Conservation (phyloP, 2,113 vertebrate species). For the Grammomys surdaster region DNA sequence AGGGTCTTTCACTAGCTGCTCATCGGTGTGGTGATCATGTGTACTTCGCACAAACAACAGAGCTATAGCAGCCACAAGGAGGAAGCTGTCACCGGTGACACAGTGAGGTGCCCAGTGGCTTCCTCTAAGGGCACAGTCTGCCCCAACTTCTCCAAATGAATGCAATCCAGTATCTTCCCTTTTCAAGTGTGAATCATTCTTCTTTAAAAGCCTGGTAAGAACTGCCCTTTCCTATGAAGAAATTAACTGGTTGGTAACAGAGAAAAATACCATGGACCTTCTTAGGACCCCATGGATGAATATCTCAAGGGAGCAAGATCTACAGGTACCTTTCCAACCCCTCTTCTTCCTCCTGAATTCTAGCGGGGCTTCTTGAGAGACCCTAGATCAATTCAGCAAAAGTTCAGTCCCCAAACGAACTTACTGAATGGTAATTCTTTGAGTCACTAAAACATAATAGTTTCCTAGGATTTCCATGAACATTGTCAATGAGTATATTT, state of each 20-base stretch:
- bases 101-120: background rate
- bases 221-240: background rate
- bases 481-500: conserved; percentile 18
- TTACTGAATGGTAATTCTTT: conserved; percentile 10
- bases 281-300: background rate
- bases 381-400: background rate
- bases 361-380: background rate
- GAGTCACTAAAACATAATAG: conserved; percentile 7
- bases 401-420: background rate
- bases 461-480: conserved; percentile 17
- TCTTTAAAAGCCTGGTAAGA: background rate
- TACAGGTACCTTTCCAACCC: background rate
- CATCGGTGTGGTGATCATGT: background rate
- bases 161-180: background rate
- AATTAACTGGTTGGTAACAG: background rate
- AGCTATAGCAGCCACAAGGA: background rate
- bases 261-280: background rate
- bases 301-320: background rate
- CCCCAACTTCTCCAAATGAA: background rate
- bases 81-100: background rate
- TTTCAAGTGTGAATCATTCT: background rate
- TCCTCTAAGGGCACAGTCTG: background rate
- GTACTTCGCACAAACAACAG: background rate
- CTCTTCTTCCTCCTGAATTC: background rate
- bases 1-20: background rate